phyloP scores from a whole-genome alignment of 2,797 vertebrate species.

The Neopelma chrysocephalum region DNA sequence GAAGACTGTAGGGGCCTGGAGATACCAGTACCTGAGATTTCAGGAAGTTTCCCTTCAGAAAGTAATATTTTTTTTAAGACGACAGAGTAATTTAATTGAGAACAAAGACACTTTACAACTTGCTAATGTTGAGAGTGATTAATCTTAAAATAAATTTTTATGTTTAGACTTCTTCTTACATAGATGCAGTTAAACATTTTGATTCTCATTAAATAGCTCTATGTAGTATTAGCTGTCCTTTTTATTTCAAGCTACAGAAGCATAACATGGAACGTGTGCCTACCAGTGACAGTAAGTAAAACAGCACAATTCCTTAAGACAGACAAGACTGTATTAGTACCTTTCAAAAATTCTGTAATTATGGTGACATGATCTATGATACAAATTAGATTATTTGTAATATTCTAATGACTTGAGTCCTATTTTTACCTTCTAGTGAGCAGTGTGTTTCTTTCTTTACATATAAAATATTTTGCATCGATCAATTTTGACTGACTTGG shows the following conservation, averaged over 20 bases:
- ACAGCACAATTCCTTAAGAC: background rate
- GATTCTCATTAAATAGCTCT: background rate
- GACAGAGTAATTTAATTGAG: background rate
- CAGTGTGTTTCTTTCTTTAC: background rate
- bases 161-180: background rate
- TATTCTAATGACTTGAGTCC: background rate
- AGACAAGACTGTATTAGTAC: background rate
- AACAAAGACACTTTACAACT: background rate
- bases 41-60: background rate
- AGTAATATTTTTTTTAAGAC: background rate
- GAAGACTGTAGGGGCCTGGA: background rate
- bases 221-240: background rate
- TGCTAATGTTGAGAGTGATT: background rate
- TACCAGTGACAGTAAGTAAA: background rate
- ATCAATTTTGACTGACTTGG: background rate
- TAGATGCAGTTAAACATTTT: background rate
- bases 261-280: background rate
- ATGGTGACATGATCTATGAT: background rate
- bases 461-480: background rate
- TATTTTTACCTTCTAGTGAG: background rate
- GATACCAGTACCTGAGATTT: background rate
- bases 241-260: background rate
- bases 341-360: background rate
- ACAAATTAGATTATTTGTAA: background rate
- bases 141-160: background rate